Conservation (phyloP, 2,888 invertebrate species). For the Ptilodon capucinus region DNA sequence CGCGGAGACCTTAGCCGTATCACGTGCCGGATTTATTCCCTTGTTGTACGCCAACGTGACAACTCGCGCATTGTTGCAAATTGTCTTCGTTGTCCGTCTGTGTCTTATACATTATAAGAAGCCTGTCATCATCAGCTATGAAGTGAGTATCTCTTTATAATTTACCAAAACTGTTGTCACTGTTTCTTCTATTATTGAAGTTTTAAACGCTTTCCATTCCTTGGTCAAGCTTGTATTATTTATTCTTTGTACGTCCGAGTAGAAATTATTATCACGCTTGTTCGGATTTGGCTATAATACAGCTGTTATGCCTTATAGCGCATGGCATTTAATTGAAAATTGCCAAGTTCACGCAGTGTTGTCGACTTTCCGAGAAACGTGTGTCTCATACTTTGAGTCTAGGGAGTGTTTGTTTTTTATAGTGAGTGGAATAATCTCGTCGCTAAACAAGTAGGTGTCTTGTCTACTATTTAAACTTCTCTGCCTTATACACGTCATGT, state of each 20-base stretch:
- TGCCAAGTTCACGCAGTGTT: conserved; percentile 13
- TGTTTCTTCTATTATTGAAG: too few species aligned
- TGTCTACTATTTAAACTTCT: too few species aligned
- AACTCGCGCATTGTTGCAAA: conserved; percentile 17
- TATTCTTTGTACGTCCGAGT: too few species aligned
- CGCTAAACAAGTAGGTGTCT: too few species aligned
- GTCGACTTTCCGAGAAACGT: background rate
- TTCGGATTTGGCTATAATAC: too few species aligned
- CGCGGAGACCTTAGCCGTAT: conserved; percentile 12
- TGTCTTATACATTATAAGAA: conserved; percentile 8
- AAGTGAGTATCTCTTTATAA: conserved; percentile 9
- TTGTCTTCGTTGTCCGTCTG: background rate
- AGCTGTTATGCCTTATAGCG: too few species aligned
- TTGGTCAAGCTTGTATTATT: too few species aligned
- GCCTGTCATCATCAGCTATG: conserved; percentile 1
- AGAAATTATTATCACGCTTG: too few species aligned
- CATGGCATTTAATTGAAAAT: conserved; percentile 13
- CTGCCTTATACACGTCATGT: too few species aligned
- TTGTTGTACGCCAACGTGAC: conserved; percentile 19
- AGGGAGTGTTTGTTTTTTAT: background rate
- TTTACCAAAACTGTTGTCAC: too few species aligned
- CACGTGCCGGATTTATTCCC: conserved; percentile 33
- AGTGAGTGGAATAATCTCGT: too few species aligned
- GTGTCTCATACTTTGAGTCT: background rate
- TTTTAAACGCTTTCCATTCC: too few species aligned